These are phyloP conservation scores for Laothoe populi DNA, from an alignment of 2,888 invertebrate species.

Conservation along the genomic window DNA sequence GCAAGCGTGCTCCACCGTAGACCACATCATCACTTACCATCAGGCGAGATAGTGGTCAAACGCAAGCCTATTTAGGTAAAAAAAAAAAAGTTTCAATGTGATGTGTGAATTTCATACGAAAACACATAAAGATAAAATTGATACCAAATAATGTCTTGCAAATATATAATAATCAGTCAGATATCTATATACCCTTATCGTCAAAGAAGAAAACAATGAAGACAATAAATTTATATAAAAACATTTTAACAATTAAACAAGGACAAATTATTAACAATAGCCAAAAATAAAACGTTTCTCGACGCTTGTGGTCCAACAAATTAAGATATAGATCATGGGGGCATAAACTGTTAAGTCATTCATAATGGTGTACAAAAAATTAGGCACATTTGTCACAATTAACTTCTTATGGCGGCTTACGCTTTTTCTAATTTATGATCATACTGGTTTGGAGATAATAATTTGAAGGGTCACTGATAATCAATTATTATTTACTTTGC, in stretches of 20 bases:
- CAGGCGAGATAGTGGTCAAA: no score
- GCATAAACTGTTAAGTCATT: constrained; percentile 36
- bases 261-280: constrained; percentile 5
- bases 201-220: not conserved
- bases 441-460: not conserved
- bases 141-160: no score
- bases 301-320: constrained; percentile 38
- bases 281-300: constrained; percentile 29
- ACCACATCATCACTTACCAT: no score
- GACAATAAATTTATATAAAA: not conserved
- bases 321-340: constrained; percentile 42
- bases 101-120: no score
- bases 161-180: no score
- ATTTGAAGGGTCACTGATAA: not conserved
- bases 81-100: no score
- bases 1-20: no score
- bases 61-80: no score
- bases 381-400: constrained; percentile 18
- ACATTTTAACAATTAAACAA: not conserved
- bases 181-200: not conserved
- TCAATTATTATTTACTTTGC: not conserved
- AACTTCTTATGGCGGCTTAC: constrained; percentile 19
- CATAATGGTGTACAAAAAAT: constrained; percentile 16
- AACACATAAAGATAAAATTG: no score
- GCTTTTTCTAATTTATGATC: not conserved